A percentile compares a stretch with the other conserved stretches of the same genome.
Evolutionary conservation across 2,113 vertebrate species (phyloP).

Genomic region (Damaliscus lunatus): DNA sequence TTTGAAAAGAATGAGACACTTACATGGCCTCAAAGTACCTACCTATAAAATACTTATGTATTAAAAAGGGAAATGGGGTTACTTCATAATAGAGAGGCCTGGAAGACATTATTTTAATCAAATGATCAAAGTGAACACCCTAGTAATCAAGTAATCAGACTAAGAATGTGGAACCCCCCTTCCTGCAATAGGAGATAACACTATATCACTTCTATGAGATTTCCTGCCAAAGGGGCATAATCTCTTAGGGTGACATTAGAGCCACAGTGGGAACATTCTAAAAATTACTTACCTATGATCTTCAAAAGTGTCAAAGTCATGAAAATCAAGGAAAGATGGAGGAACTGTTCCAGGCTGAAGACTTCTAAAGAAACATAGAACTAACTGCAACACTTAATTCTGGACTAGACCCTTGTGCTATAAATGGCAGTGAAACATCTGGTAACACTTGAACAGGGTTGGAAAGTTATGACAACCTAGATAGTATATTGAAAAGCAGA

Average conservation of each 20-base stretch:
- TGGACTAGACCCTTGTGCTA: background rate
- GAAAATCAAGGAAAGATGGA: background rate
- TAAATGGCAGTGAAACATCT: background rate
- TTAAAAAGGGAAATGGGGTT: background rate
- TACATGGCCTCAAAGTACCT: background rate
- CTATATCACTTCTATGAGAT: background rate
- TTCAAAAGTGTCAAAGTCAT: background rate
- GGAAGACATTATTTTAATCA: background rate
- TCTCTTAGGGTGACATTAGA: background rate
- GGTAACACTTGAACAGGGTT: background rate
- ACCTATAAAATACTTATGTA: background rate
- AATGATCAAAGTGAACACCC: background rate
- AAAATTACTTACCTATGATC: background rate
- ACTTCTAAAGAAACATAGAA: background rate
- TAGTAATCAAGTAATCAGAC: background rate
- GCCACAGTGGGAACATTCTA: background rate
- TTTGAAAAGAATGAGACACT: background rate
- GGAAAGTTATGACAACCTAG: too few relatives aligned
- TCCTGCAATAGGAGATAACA: background rate
- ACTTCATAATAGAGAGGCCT: background rate
- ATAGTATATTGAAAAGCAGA: too few relatives aligned
- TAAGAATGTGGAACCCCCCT: background rate
- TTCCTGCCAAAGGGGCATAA: background rate
- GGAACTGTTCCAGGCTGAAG: background rate
- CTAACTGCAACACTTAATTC: background rate